Percentiles rank a stretch among this genome's conserved stretches.
Evolutionary conservation across 2,888 invertebrate genomes (phyloP).

Genomic region (Agrilus cyanescens): DNA sequence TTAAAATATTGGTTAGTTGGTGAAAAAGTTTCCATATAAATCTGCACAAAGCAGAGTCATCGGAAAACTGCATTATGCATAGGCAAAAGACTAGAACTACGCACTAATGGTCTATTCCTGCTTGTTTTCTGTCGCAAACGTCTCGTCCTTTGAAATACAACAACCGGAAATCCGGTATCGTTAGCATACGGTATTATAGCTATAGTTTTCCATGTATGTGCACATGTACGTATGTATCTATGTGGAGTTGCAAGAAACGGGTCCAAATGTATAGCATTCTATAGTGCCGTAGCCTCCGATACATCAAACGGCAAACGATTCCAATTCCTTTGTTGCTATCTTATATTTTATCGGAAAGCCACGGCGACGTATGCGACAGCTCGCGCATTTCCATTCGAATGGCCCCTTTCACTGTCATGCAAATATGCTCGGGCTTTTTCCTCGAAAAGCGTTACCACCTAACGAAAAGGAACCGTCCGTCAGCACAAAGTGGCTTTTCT

Average conservation of each 20-base stretch:
- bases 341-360: constrained; percentile 37
- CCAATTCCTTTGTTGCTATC: constrained; percentile 35
- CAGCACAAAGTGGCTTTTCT: too few relatives aligned
- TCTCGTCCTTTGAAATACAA: constrained; percentile 25
- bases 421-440: constrained; percentile 32
- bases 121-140: constrained; percentile 20
- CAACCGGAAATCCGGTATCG: constrained; percentile 34
- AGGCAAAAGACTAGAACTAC: not conserved
- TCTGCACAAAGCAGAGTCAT: too few relatives aligned
- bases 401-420: constrained; percentile 34
- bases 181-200: constrained; percentile 27
- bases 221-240: too few relatives aligned
- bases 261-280: constrained; percentile 30
- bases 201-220: constrained; percentile 5
- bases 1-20: too few relatives aligned
- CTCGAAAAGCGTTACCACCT: constrained; percentile 5
- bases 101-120: constrained; percentile 32
- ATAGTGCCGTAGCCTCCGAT: constrained; percentile 14
- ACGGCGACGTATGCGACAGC: constrained; percentile 30
- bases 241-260: constrained; percentile 11
- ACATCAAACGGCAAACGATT: constrained; percentile 28
- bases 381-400: constrained; percentile 37
- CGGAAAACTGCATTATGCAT: too few relatives aligned
- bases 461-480: too few relatives aligned
- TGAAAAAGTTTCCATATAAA: too few relatives aligned